phyloP scores from a whole-genome alignment of 2,113 vertebrate genomes.

The Cavia aperea region DNA sequence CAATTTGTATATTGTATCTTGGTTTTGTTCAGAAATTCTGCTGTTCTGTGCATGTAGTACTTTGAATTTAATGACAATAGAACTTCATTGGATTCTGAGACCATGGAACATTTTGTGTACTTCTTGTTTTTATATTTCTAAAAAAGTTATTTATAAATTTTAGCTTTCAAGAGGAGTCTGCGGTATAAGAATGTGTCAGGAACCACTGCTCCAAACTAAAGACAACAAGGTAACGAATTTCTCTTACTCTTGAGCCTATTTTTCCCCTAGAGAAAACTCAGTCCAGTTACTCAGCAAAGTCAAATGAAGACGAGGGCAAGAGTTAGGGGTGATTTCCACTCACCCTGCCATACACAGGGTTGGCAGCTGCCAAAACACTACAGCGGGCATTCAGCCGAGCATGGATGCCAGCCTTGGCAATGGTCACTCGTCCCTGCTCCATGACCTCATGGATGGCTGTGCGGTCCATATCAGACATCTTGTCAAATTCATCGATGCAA shows the following conservation, averaged over 20 bases:
- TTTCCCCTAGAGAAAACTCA: neutral
- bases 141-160: neutral
- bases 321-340: slow-evolving; percentile 52
- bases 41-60: neutral
- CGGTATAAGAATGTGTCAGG: neutral
- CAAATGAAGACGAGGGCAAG: neutral
- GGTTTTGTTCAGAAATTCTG: neutral
- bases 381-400: slow-evolving; percentile 96
- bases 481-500: slow-evolving; percentile 98
- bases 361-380: slow-evolving; percentile 94
- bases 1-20: neutral
- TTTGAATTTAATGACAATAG: neutral
- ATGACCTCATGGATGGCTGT: slow-evolving; percentile 99
- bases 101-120: neutral
- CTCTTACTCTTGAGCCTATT: neutral
- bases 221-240: neutral
- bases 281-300: neutral
- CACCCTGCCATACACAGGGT: slow-evolving; percentile 94
- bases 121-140: neutral
- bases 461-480: slow-evolving; percentile 98
- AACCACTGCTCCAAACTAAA: neutral
- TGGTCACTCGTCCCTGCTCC: slow-evolving; percentile 97
- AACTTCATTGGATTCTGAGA: neutral
- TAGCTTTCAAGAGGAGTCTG: neutral
- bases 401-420: slow-evolving; percentile 96